Percentiles rank a stretch among this genome's conserved stretches.
Conservation (phyloP, 1,140 invertebrate genomes). For the Thrips palmi region DNA sequence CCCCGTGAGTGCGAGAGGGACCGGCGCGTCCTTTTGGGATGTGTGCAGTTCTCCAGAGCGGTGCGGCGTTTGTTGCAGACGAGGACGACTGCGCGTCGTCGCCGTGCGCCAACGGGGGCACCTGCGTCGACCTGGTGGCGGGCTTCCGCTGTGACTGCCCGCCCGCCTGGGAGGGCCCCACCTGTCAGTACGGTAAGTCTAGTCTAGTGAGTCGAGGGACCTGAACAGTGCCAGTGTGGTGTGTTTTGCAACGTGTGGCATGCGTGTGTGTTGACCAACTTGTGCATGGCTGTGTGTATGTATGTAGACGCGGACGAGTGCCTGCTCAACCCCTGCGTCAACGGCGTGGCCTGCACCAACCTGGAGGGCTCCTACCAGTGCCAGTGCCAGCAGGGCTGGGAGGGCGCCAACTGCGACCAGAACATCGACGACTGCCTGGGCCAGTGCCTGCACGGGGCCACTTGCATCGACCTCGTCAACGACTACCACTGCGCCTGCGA, state of each 20-base stretch:
- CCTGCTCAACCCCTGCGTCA: conserved; percentile 46
- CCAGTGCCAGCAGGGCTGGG: conserved; percentile 67
- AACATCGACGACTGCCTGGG: conserved; percentile 79
- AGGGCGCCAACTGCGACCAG: conserved; percentile 64
- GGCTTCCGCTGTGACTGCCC: conserved; percentile 60
- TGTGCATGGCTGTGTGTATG: conserved; percentile 30
- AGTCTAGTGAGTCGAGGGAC: too few species aligned
- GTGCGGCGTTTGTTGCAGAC: conserved; percentile 32
- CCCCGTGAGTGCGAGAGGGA: too few species aligned
- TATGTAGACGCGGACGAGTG: conserved; percentile 35
- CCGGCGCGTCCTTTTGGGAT: too few species aligned
- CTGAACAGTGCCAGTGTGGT: conserved; percentile 5
- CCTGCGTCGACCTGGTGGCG: conserved; percentile 56
- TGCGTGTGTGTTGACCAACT: conserved; percentile 20
- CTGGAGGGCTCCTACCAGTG: conserved; percentile 68
- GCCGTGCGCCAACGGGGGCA: conserved; percentile 74
- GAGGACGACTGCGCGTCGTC: conserved; percentile 69
- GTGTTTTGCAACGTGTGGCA: conserved; percentile 9
- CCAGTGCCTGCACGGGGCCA: conserved; percentile 71
- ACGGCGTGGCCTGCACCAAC: conserved; percentile 61
- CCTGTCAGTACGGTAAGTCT: conserved; percentile 49
- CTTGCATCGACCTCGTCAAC: conserved; percentile 66
- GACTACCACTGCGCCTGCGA: conserved; percentile 68
- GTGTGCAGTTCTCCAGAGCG: too few species aligned
- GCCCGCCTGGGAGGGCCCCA: conserved; percentile 59